phyloP scores from a whole-genome alignment of 2,888 invertebrate species.

The Caenorhabditis afra region DNA sequence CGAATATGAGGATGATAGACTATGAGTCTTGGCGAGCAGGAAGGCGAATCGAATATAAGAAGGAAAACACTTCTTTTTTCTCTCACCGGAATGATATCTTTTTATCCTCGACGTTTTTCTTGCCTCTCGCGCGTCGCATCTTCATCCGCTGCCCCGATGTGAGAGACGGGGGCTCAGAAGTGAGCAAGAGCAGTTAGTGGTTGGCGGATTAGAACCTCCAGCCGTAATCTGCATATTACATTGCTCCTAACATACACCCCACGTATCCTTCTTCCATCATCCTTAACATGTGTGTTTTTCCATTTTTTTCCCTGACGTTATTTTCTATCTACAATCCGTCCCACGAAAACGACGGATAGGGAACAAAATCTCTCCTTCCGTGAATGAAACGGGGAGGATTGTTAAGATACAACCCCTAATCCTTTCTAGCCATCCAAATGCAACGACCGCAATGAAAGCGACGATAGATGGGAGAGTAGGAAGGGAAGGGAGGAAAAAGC shows the following conservation, averaged over 20 bases:
- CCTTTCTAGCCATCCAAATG: too few species aligned
- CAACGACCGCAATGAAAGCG: neutral
- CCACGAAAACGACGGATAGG: too few species aligned
- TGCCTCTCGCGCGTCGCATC: slow-evolving; percentile 13
- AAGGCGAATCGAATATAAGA: slow-evolving; percentile 20
- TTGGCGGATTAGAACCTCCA: slow-evolving; percentile 49
- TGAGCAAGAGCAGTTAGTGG: slow-evolving; percentile 22
- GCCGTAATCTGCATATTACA: slow-evolving; percentile 59
- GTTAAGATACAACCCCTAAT: too few species aligned
- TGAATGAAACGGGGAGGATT: too few species aligned
- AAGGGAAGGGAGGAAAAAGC: slow-evolving; percentile 18
- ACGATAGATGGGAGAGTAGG: slow-evolving; percentile 7
- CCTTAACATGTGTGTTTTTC: slow-evolving; percentile 17
- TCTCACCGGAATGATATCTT: slow-evolving; percentile 60
- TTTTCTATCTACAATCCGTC: too few species aligned
- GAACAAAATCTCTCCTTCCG: too few species aligned
- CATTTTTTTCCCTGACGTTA: neutral
- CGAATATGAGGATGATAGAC: slow-evolving; percentile 48
- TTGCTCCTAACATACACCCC: slow-evolving; percentile 28
- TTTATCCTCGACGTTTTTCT: slow-evolving; percentile 53
- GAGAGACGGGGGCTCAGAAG: slow-evolving; percentile 7
- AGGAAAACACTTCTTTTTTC: slow-evolving; percentile 43
- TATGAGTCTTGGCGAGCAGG: slow-evolving; percentile 42
- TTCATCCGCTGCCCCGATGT: slow-evolving; percentile 28
- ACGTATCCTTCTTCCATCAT: slow-evolving; percentile 16